These are phyloP conservation scores for Leptothorax acervorum DNA, from an alignment of 2,888 invertebrate genomes.

Conservation along the genomic window DNA sequence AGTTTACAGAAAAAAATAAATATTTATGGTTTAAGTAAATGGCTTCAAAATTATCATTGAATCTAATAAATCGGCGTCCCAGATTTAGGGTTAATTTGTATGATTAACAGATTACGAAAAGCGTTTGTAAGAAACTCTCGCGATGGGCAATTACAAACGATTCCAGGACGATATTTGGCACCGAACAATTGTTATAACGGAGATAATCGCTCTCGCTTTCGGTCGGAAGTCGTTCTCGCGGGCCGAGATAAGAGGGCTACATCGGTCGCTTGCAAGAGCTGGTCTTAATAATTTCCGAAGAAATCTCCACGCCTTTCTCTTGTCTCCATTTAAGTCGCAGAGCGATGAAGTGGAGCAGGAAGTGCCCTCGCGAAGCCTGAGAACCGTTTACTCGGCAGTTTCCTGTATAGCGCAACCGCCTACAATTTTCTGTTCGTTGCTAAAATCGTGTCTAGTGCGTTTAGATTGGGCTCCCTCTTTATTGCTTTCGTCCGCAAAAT, in stretches of 20 bases:
- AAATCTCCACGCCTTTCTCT: slow-evolving; percentile 74
- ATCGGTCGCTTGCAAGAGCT: slow-evolving; percentile 47
- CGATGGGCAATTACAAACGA: not conserved
- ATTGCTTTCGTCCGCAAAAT: slow-evolving; percentile 23
- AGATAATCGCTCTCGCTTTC: slow-evolving; percentile 44
- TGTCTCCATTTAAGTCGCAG: slow-evolving; percentile 68
- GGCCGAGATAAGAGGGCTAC: slow-evolving; percentile 47
- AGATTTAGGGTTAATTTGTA: not conserved
- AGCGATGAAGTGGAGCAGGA: slow-evolving; percentile 72
- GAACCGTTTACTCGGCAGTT: slow-evolving; percentile 70
- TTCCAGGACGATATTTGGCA: not conserved
- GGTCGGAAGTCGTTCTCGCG: slow-evolving; percentile 55
- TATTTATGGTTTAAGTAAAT: not conserved
- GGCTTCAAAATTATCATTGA: not conserved
- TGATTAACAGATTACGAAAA: not conserved
- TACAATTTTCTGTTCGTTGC: slow-evolving; percentile 64
- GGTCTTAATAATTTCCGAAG: slow-evolving; percentile 72
- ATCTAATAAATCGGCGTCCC: not conserved
- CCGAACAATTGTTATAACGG: slow-evolving; percentile 30
- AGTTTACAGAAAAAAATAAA: not conserved
- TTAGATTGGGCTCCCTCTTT: slow-evolving; percentile 15
- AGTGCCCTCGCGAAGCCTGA: slow-evolving; percentile 66
- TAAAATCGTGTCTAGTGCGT: slow-evolving; percentile 50
- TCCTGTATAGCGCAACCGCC: slow-evolving; percentile 63
- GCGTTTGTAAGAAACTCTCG: not conserved